Base-by-base conservation (phyloP, 2,888 invertebrate species). In the Andrena bucephala region DNA sequence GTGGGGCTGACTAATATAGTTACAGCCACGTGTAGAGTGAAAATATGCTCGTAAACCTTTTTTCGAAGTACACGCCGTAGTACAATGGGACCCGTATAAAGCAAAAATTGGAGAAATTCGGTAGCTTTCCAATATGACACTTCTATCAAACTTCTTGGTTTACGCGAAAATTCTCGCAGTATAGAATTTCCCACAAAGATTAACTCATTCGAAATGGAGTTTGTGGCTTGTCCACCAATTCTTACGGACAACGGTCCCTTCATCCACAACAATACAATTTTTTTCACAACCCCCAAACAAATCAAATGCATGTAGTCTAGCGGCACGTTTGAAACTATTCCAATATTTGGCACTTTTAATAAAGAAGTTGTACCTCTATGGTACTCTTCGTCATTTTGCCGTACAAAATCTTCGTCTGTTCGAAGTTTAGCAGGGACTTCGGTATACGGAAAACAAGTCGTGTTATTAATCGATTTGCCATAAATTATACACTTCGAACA, bases 261-360 rank as follows among this genome's bases (percentile, higher is more conserved):
- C 27, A 86, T 84, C 90, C 90, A 90, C 20, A 89, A 69, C n/a
- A 77, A 60, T 0, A 93, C 48, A 2, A 92, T 67, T 62, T 91
- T 89, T 66, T 86, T 87, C 60, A 90, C 85, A 13, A 91, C 89
- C 8, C 91, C 92, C 31, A 92, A 80, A 60, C 89, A 92, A 8
- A 90, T 80, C 8, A 91, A 70, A 68, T 93, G 93, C 92, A 92
- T 88, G 59, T 85, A 88, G 52, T 88, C 85, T n/a, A 82, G 60
- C 3, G 81, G 70, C 31, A 86, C 73, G 89, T 74, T 89, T 36
- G 70, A 89, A 24, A 92, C 89, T 24, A 89, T 48, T 7, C 90
- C 90, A 73, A 93, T 84, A 71, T 87, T 70, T 10, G 84, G 77
- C 5, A 59, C 16, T 13, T 92, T 85, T 78, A 91, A 78, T 65